A percentile compares a stretch with the other conserved stretches of the same genome.
phyloP scores from a whole-genome alignment of 2,888 invertebrate genomes.

The Lycocerus yunnanus region DNA sequence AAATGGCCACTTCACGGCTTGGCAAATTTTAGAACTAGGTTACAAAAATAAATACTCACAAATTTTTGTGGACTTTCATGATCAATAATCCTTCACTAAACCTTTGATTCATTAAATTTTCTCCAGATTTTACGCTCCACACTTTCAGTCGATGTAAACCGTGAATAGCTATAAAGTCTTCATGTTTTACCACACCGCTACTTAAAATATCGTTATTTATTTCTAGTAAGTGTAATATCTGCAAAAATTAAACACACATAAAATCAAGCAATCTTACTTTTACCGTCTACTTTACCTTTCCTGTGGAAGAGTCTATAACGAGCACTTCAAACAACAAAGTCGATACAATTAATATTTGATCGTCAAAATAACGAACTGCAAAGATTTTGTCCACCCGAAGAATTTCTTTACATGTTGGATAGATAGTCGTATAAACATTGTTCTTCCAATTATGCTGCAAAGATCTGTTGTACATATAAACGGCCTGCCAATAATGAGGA shows the following conservation, averaged over 20 bases:
- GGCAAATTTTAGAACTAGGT: too few relatives aligned
- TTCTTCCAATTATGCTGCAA: neutral
- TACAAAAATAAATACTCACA: neutral
- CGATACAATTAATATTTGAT: neutral
- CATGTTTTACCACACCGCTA: neutral
- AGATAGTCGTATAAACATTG: neutral
- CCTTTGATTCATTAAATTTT: neutral
- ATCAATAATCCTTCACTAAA: neutral
- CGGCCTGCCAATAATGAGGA: neutral
- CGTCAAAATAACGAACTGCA: neutral
- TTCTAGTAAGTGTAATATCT: neutral
- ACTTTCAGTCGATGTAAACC: neutral
- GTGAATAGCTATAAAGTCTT: neutral
- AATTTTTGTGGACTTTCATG: neutral
- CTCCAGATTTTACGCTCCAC: neutral
- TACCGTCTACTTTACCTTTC: neutral
- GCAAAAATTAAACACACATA: neutral
- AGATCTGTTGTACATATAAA: neutral
- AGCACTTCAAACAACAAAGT: neutral
- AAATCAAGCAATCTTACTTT: neutral
- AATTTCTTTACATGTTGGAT: neutral
- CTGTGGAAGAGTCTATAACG: neutral
- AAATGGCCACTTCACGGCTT: too few relatives aligned
- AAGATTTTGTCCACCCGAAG: neutral
- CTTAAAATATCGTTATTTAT: neutral